These are phyloP conservation scores for Hippolais icterina DNA, from an alignment of 2,113 vertebrate genomes.

Conservation along the genomic window DNA sequence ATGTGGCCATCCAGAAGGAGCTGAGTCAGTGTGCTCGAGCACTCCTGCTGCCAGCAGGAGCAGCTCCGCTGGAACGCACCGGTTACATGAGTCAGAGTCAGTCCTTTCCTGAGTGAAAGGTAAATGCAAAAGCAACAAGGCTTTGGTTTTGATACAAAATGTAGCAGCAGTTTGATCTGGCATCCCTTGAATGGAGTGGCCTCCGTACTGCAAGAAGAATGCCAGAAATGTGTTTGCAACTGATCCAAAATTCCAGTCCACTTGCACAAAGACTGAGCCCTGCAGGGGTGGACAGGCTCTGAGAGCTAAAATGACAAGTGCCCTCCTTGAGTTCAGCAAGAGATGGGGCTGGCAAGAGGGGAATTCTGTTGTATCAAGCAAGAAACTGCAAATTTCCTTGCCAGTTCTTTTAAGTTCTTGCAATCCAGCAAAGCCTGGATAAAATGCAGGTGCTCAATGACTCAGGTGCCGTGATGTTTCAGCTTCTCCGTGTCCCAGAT, in stretches of 20 bases:
- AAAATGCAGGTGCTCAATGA: neutral
- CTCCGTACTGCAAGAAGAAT: neutral
- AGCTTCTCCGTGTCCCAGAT: neutral
- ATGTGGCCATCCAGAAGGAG: neutral
- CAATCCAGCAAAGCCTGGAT: neutral
- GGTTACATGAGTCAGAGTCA: neutral
- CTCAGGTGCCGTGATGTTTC: neutral
- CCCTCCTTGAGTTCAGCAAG: neutral
- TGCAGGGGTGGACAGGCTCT: neutral
- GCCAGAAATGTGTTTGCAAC: neutral
- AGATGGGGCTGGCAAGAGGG: neutral
- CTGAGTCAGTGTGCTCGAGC: neutral
- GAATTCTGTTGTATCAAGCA: neutral
- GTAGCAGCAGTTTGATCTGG: neutral
- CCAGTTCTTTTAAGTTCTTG: neutral
- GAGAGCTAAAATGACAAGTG: neutral
- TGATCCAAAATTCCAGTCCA: neutral
- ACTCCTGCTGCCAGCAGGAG: neutral
- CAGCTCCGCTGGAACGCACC: accelerated
- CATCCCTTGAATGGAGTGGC: neutral
- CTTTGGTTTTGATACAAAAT: neutral
- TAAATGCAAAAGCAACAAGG: neutral
- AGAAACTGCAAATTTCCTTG: neutral
- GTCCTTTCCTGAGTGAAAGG: neutral
- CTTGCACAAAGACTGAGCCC: neutral